Percentiles rank a stretch among this genome's conserved stretches.
Evolutionary conservation across 92 coral and sea anemone genomes (phyloP).

Genomic region (Palythoa grandiflora): DNA sequence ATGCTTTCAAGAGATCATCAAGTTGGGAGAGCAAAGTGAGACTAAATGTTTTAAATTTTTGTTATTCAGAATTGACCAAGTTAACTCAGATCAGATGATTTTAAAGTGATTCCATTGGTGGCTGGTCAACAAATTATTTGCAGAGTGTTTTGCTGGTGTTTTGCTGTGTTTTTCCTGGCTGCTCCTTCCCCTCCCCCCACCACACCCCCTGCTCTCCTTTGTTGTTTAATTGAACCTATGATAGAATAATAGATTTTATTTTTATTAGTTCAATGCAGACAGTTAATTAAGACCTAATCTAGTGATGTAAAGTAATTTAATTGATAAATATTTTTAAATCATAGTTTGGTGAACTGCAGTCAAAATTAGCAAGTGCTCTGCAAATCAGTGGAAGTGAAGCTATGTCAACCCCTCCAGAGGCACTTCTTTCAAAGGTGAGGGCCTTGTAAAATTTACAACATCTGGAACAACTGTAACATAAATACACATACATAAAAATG

Average conservation of each 20-base stretch:
- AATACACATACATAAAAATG: too few relatives aligned
- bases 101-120: too few relatives aligned
- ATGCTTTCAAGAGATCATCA: slow-evolving; percentile 79
- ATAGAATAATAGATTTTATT: not conserved
- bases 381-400: slow-evolving; percentile 70
- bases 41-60: not conserved
- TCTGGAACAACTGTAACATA: not conserved
- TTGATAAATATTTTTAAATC: not conserved
- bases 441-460: not conserved
- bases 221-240: too few relatives aligned
- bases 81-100: too few relatives aligned
- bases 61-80: not conserved
- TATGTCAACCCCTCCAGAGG: slow-evolving; percentile 69
- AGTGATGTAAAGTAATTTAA: not conserved
- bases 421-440: slow-evolving; percentile 80
- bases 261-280: not conserved
- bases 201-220: too few relatives aligned
- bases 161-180: too few relatives aligned
- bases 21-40: slow-evolving; percentile 92
- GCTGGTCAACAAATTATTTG: too few relatives aligned
- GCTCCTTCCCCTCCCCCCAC: too few relatives aligned
- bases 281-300: not conserved
- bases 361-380: slow-evolving; percentile 78
- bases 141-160: too few relatives aligned
- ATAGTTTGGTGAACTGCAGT: slow-evolving; percentile 83